phyloP scores from a whole-genome alignment of 2,888 invertebrate genomes.

The Apotomis capreana region DNA sequence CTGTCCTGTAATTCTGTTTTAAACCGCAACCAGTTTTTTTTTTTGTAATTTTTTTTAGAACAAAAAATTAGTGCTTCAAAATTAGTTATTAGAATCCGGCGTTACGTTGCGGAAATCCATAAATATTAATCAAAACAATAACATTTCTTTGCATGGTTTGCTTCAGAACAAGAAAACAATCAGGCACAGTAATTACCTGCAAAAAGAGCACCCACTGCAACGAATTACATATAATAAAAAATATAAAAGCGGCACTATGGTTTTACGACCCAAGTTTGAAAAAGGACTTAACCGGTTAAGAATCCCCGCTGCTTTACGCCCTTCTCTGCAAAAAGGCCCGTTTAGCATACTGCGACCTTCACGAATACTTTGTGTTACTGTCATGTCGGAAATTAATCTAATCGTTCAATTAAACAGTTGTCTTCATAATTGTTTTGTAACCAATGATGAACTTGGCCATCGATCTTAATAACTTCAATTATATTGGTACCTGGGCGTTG shows the following conservation, averaged over 20 bases:
- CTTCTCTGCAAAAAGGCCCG: background rate
- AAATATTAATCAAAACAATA: background rate
- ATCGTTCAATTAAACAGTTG: constrained; percentile 39
- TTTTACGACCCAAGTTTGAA: background rate
- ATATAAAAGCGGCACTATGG: constrained; percentile 8
- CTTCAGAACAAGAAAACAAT: background rate
- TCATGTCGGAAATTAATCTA: constrained; percentile 39
- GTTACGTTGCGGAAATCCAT: no score
- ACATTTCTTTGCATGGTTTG: background rate
- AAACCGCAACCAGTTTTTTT: no score
- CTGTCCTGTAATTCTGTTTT: no score
- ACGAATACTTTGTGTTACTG: constrained; percentile 22
- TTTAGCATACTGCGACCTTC: constrained; percentile 8
- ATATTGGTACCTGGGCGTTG: background rate
- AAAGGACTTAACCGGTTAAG: background rate
- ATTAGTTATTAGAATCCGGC: no score
- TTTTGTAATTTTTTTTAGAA: no score
- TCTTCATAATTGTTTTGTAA: constrained; percentile 38
- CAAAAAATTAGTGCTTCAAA: no score
- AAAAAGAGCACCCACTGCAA: background rate
- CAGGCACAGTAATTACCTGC: background rate
- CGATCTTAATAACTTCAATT: constrained; percentile 31
- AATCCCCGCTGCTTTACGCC: background rate
- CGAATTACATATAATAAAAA: constrained; percentile 4
- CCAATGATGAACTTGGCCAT: constrained; percentile 34